These are phyloP conservation scores for Zaprionus tsacasi DNA, from an alignment of 1,140 invertebrate species.

Conservation along the genomic window DNA sequence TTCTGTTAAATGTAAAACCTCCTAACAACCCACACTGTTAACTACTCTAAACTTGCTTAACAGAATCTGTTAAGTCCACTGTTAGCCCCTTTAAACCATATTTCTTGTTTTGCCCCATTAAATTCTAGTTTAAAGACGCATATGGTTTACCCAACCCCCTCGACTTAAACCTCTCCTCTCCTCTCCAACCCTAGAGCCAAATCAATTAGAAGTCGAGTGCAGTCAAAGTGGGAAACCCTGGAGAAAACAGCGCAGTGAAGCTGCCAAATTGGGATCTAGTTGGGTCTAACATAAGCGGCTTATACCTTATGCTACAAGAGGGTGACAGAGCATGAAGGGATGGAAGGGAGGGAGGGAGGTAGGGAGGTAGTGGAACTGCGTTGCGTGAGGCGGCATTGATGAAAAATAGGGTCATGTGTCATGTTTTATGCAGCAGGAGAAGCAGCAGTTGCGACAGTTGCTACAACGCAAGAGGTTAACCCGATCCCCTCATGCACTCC, in stretches of 20 bases:
- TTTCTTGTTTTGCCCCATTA: neutral
- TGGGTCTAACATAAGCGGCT: conserved; percentile 45
- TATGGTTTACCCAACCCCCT: neutral
- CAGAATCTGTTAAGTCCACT: neutral
- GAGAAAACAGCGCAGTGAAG: neutral
- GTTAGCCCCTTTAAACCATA: neutral
- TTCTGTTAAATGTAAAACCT: neutral
- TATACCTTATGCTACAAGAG: conserved; percentile 20
- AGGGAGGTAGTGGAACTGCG: neutral
- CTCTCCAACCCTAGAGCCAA: neutral
- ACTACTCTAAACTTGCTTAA: too few species aligned
- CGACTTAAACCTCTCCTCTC: neutral
- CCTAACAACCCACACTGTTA: too few species aligned
- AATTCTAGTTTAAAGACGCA: neutral
- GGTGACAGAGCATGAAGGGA: neutral
- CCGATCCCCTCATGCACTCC: neutral
- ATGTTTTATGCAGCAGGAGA: conserved; percentile 41
- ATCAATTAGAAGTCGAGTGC: conserved; percentile 31
- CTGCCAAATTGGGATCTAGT: conserved; percentile 4
- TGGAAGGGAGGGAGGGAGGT: neutral
- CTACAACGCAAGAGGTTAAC: neutral
- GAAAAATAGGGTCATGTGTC: conserved; percentile 34
- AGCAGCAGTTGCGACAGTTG: conserved; percentile 48
- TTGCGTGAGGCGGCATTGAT: conserved; percentile 30
- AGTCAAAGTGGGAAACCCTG: neutral